A percentile compares a stretch with the other conserved stretches of the same genome.
Evolutionary conservation across 2,797 vertebrate genomes (phyloP).

Genomic region (Rhabdomys pumilio): DNA sequence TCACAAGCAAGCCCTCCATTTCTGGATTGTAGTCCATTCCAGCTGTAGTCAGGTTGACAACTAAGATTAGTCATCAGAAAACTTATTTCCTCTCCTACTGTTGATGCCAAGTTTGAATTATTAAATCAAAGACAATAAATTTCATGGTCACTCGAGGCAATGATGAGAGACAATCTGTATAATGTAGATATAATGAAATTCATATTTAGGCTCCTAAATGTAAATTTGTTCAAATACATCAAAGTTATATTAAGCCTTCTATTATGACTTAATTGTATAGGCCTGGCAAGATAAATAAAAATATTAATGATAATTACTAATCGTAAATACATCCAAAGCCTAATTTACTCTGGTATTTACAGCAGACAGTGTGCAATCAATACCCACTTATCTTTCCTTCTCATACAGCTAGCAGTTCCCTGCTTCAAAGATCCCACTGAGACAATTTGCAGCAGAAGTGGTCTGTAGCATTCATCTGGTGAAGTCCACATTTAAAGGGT

Average conservation of each 20-base stretch:
- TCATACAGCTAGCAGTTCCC: neutral
- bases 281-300: slow-evolving; percentile 7
- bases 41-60: neutral
- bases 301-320: neutral
- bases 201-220: slow-evolving; percentile 10
- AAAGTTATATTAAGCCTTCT: slow-evolving; percentile 18
- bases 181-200: slow-evolving; percentile 43
- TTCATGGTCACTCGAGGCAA: slow-evolving; percentile 9
- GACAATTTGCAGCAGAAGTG: neutral
- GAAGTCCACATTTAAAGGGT: neutral
- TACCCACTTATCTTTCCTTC: slow-evolving; percentile 13
- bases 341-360: slow-evolving; percentile 9
- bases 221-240: neutral
- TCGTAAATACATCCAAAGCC: neutral
- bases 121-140: slow-evolving; percentile 5
- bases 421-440: neutral
- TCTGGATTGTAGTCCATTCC: neutral
- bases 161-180: neutral
- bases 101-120: slow-evolving; percentile 31
- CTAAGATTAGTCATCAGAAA: neutral
- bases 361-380: neutral
- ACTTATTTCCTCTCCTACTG: slow-evolving; percentile 24
- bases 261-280: slow-evolving; percentile 3
- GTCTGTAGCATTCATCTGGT: neutral
- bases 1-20: neutral